A percentile compares a stretch with the other conserved stretches of the same genome.
phyloP scores from a whole-genome alignment of 2,888 invertebrate genomes.

The Philhelius pedissequus region DNA sequence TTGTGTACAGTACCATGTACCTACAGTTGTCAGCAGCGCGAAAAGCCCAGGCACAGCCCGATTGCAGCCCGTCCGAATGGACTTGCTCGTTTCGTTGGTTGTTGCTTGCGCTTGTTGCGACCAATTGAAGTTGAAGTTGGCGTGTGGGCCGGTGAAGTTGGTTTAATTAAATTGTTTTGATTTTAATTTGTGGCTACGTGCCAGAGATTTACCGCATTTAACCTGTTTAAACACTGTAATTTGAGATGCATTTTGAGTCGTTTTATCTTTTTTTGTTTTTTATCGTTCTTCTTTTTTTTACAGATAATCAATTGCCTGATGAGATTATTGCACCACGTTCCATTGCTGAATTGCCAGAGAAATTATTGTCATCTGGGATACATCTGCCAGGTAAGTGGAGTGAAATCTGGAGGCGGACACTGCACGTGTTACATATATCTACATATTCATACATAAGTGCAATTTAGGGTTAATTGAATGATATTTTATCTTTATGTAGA shows the following conservation, averaged over 20 bases:
- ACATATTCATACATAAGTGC: no score
- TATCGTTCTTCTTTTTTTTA: constrained; percentile 48
- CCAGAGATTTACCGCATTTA: constrained; percentile 44
- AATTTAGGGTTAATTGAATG: neutral
- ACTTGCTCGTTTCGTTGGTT: constrained; percentile 6
- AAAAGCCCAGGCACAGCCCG: no score
- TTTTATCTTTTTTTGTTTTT: neutral
- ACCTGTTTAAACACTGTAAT: constrained; percentile 61
- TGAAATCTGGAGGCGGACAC: constrained; percentile 8
- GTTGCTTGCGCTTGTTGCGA: no score
- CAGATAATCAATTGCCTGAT: constrained; percentile 73
- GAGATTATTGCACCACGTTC: constrained; percentile 81
- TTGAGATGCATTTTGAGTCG: constrained; percentile 45
- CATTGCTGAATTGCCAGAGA: constrained; percentile 84
- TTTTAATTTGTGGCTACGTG: constrained; percentile 62
- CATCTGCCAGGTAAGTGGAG: constrained; percentile 83
- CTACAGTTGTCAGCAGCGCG: neutral
- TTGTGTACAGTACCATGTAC: neutral
- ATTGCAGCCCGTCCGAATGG: no score
- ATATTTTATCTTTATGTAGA: neutral
- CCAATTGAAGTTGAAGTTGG: neutral
- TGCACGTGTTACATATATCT: no score
- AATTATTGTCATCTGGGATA: constrained; percentile 84
- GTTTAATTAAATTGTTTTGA: constrained; percentile 67
- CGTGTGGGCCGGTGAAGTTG: constrained; percentile 48